phyloP scores from a whole-genome alignment of 2,888 invertebrate species.

The Lepeophtheirus nordmannii region DNA sequence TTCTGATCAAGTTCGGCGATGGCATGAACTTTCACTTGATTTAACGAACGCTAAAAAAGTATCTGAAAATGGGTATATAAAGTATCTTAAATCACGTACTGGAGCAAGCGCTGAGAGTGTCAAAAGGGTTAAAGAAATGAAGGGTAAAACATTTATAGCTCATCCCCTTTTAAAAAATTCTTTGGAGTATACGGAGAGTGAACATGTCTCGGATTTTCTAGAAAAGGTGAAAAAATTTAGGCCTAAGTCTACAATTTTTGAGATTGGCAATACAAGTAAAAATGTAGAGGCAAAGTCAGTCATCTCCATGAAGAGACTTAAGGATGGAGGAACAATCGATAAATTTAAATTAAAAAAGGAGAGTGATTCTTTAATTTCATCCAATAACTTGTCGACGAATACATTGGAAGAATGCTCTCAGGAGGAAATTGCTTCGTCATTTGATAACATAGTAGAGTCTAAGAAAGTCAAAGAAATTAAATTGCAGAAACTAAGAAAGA shows the following conservation, averaged over 20 bases:
- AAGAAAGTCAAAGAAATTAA: slow-evolving; percentile 19
- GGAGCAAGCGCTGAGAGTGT: slow-evolving; percentile 77
- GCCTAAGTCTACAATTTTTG: slow-evolving; percentile 79
- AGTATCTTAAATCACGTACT: slow-evolving; percentile 73
- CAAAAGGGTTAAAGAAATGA: slow-evolving; percentile 58
- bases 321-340: slow-evolving; percentile 44
- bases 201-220: slow-evolving; percentile 41
- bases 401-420: not conserved
- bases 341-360: slow-evolving; percentile 37
- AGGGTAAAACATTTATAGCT: slow-evolving; percentile 40
- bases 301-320: slow-evolving; percentile 72
- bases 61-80: slow-evolving; percentile 72
- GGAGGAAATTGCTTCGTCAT: slow-evolving; percentile 12
- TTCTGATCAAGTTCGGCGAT: slow-evolving; percentile 53
- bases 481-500: slow-evolving; percentile 37
- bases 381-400: slow-evolving; percentile 20
- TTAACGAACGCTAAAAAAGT: slow-evolving; percentile 59
- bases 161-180: slow-evolving; percentile 46
- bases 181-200: slow-evolving; percentile 28
- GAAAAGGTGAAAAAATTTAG: slow-evolving; percentile 56
- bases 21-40: slow-evolving; percentile 56
- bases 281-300: slow-evolving; percentile 53
- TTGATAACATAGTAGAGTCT: slow-evolving; percentile 10
- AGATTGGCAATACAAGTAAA: slow-evolving; percentile 64
- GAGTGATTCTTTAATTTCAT: slow-evolving; percentile 25